Base-by-base conservation (phyloP, 2,797 vertebrate genomes). In the Iguana delicatissima region DNA sequence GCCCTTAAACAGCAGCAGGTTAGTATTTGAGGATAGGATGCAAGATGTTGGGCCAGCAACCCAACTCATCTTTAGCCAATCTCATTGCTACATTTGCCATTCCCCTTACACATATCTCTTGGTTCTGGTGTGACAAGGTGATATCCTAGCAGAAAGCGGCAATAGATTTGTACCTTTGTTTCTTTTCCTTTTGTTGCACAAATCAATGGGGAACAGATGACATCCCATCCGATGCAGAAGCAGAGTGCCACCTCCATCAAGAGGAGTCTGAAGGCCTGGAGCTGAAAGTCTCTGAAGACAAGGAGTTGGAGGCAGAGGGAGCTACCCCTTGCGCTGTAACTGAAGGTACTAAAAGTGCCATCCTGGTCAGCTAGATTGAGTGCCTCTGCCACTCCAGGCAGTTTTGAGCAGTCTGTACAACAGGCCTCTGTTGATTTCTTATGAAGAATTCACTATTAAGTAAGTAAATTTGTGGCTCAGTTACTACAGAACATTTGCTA, bases 151-250 rank as follows among this genome's bases (percentile, higher is more conserved):
- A 14, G 42, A 1, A 74, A 74, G 2, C 79, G 14, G 64, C 89
- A 72, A 24, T 84, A 87, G 87, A 73, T 2, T 80, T 84, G 3
- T 26, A 42, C 12, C 42, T 38, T 93, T 24, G 52, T 46, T 88
- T 59, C 42, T 85, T 67, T 13, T 2, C 2, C 38, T 76, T 89
- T 0, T 67, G 67, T 77, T 22, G 3, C 0, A 86, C 35, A 2
- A 86, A 95, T 93, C 93, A 94, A 88, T 93, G 93, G 86, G 96
- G 95, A 85, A 92, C 95, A 98, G 99, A 99, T 1, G 98, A 99
- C 93, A 98, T 98, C 92, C 98, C 98, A 0, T 99, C 98, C 0
- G 99, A 99, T 59, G 98, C 98, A 0, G 98, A 99, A 92, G 98
- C 98, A 0, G 98, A 99, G 96, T 98, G 98, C 46, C 97, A 95